phyloP scores from a whole-genome alignment of 2,888 invertebrate genomes.

The Drosophila cyrtoloma region DNA sequence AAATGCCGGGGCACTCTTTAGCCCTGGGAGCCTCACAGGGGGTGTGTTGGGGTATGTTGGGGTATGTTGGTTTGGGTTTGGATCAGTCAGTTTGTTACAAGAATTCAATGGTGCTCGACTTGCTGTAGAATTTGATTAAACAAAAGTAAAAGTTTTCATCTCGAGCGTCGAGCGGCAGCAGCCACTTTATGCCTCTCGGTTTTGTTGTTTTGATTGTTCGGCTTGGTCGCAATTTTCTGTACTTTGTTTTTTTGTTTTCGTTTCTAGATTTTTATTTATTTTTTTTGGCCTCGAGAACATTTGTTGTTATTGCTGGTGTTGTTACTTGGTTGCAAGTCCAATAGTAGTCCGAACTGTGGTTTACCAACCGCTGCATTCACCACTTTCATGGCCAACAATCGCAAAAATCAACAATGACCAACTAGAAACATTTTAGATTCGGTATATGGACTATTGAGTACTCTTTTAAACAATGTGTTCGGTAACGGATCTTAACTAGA shows the following conservation, averaged over 20 bases:
- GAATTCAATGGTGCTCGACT: conserved; percentile 72
- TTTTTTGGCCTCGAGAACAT: background rate
- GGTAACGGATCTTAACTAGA: background rate
- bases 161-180: conserved; percentile 44
- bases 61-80: background rate
- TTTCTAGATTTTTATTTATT: background rate
- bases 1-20: conserved; percentile 36
- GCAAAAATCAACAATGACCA: conserved; percentile 35
- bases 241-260: background rate
- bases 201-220: conserved; percentile 55
- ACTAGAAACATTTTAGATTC: background rate
- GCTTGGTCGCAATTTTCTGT: conserved; percentile 32
- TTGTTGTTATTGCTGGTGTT: conserved; percentile 25
- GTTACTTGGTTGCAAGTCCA: conserved; percentile 22
- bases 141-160: conserved; percentile 78
- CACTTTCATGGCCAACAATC: conserved; percentile 69
- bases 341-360: conserved; percentile 44
- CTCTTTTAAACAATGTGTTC: background rate
- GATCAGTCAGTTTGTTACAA: conserved; percentile 57
- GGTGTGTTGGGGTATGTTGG: background rate
- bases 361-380: conserved; percentile 41
- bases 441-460: background rate
- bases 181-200: conserved; percentile 46
- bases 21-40: conserved; percentile 4
- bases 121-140: conserved; percentile 79